A percentile compares a stretch with the other conserved stretches of the same genome.
These are phyloP conservation scores for Aphelocoma californica DNA, from an alignment of 2,797 vertebrate genomes.

Conservation along the genomic window DNA sequence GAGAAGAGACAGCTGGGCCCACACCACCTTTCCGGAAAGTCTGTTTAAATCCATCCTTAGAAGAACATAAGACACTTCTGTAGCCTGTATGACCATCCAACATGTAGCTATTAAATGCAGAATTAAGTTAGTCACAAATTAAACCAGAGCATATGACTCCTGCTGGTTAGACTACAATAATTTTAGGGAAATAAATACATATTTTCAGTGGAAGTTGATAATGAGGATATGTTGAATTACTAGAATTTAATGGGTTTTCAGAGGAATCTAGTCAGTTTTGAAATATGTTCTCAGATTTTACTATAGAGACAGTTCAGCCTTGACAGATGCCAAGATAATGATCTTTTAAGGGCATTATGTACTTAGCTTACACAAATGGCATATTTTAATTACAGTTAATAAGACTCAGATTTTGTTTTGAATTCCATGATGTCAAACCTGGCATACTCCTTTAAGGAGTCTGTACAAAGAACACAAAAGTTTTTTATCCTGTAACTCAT, in stretches of 20 bases:
- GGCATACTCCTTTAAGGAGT: slow-evolving; percentile 50
- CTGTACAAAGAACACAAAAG: slow-evolving; percentile 37
- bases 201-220: neutral
- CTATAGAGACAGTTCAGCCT: slow-evolving; percentile 30
- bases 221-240: neutral
- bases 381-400: slow-evolving; percentile 74
- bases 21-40: neutral
- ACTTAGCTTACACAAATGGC: slow-evolving; percentile 70
- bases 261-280: neutral
- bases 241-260: slow-evolving; percentile 11
- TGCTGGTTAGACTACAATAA: neutral
- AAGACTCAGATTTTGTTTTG: slow-evolving; percentile 74
- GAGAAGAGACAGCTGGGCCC: neutral
- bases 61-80: neutral
- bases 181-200: neutral
- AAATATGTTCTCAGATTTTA: slow-evolving; percentile 35
- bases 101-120: neutral
- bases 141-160: neutral
- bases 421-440: slow-evolving; percentile 69
- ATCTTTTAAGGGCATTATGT: slow-evolving; percentile 63
- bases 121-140: neutral
- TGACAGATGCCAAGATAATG: slow-evolving; percentile 59
- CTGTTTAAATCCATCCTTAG: neutral
- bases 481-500: slow-evolving; percentile 61
- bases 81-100: neutral